Conservation (phyloP, 1,140 invertebrate species). For the Drosophila ironensis region DNA sequence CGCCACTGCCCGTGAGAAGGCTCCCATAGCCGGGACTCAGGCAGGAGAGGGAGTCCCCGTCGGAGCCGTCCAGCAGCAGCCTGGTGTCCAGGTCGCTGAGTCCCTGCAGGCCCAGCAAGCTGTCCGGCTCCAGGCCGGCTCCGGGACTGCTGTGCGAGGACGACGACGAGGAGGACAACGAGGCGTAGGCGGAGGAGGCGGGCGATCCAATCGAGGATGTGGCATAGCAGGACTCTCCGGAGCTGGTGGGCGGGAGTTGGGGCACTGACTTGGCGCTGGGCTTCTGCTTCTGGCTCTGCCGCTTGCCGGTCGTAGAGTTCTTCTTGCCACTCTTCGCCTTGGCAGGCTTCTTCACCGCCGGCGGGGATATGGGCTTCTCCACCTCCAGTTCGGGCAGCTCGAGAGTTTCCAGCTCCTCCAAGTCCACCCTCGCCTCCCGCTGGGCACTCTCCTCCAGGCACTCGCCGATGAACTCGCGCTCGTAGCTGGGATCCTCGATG, state of each 20-base stretch:
- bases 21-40: constrained; percentile 53
- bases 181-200: constrained; percentile 49
- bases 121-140: constrained; percentile 40
- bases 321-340: constrained; percentile 41
- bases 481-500: constrained; percentile 70
- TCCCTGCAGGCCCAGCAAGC: constrained; percentile 41
- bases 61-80: constrained; percentile 84
- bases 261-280: constrained; percentile 38
- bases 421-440: constrained; percentile 39
- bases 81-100: constrained; percentile 58
- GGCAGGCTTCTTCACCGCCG: constrained; percentile 1
- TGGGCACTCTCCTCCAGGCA: constrained; percentile 61
- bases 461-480: constrained; percentile 63
- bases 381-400: constrained; percentile 12
- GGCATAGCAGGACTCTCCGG: constrained; percentile 65
- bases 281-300: constrained; percentile 25
- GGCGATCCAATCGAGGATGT: constrained; percentile 61
- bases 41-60: constrained; percentile 83
- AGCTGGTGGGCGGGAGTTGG: constrained; percentile 4
- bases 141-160: constrained; percentile 26
- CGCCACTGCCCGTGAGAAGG: constrained; percentile 25
- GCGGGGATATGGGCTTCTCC: constrained; percentile 14
- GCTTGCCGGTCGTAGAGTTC: constrained; percentile 28
- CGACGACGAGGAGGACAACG: constrained; percentile 12
- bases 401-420: constrained; percentile 9